phyloP scores from a whole-genome alignment of 1,140 invertebrate species.

The Oreohelix idahoensis region DNA sequence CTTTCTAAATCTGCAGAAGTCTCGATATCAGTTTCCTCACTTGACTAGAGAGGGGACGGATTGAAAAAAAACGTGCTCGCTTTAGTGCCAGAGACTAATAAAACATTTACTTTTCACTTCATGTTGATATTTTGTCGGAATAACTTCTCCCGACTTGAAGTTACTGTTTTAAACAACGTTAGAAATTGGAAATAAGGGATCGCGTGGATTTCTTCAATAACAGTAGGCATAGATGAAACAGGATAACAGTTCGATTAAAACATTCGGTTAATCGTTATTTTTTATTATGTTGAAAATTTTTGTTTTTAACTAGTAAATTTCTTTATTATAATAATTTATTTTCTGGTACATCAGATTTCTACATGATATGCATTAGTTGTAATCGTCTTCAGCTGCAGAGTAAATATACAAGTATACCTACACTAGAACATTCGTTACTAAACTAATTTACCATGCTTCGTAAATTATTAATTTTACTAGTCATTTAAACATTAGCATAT shows the following conservation, averaged over 20 bases:
- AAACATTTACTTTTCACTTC: not conserved
- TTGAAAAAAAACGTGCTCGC: not conserved
- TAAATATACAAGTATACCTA: no score
- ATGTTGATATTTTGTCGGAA: not conserved
- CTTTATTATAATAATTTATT: not conserved
- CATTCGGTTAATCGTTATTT: conserved; percentile 14
- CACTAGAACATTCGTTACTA: no score
- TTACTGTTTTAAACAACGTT: no score
- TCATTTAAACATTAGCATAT: no score
- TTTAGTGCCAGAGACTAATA: not conserved
- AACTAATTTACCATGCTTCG: no score
- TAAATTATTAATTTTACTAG: no score
- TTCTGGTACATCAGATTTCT: no score
- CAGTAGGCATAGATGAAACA: not conserved
- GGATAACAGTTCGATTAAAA: not conserved
- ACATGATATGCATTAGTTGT: no score
- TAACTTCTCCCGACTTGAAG: not conserved
- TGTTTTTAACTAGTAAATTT: not conserved
- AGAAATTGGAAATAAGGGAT: no score
- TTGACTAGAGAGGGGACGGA: not conserved
- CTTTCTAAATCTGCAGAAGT: not conserved
- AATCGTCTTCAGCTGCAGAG: no score
- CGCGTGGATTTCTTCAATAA: not conserved
- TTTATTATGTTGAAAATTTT: not conserved
- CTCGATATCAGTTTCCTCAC: not conserved